These are phyloP conservation scores for Rotaria socialis DNA, from an alignment of 2,888 invertebrate genomes.

Conservation along the genomic window DNA sequence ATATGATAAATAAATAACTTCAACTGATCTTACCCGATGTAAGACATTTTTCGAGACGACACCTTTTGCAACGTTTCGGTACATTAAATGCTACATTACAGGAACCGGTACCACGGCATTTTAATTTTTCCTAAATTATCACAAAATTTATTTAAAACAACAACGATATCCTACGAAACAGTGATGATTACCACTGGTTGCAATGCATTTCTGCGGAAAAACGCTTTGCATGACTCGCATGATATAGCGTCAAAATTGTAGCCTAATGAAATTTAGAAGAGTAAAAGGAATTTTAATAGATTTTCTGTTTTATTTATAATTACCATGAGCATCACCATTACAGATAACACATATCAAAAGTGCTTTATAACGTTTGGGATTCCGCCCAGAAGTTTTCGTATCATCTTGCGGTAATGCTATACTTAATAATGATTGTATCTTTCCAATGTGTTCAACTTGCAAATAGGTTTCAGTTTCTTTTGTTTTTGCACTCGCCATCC, in stretches of 20 bases:
- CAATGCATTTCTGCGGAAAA: background rate
- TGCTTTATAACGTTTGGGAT: background rate
- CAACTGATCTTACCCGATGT: background rate
- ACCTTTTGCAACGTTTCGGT: background rate
- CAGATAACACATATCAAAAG: background rate
- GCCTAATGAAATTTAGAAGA: background rate
- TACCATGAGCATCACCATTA: background rate
- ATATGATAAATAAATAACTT: too few relatives aligned
- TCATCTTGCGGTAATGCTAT: background rate
- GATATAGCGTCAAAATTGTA: background rate
- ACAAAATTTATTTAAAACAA: background rate
- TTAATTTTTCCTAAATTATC: background rate
- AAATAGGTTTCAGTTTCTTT: background rate
- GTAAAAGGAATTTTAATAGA: too few relatives aligned
- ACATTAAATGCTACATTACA: background rate
- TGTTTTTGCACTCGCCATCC: background rate
- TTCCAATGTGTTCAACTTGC: background rate
- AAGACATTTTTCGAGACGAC: background rate
- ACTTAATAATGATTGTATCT: background rate
- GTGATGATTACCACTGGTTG: background rate
- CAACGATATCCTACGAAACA: too few relatives aligned
- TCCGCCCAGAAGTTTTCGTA: background rate
- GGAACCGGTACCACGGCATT: background rate
- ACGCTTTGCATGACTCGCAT: background rate
- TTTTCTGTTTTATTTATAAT: background rate